Percentiles rank a stretch among this genome's conserved stretches.
Conservation (phyloP, 2,113 vertebrate species). For the Ceratotherium simum region DNA sequence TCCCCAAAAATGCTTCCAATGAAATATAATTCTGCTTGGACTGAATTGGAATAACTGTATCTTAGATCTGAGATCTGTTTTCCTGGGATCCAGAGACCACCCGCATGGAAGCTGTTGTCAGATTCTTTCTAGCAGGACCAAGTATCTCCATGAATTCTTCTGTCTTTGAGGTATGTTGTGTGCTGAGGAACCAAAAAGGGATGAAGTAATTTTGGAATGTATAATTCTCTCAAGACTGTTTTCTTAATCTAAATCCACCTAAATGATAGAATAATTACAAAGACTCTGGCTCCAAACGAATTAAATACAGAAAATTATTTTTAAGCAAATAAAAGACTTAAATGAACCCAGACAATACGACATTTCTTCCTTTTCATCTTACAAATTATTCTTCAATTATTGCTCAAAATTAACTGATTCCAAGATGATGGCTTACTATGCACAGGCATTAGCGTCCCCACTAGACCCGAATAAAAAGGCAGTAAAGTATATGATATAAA, state of each 20-base stretch:
- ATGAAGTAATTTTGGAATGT: constrained; percentile 38
- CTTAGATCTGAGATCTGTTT: background rate
- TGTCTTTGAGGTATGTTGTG: background rate
- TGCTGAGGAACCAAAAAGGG: background rate
- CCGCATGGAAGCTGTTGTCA: background rate
- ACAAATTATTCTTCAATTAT: constrained; percentile 16
- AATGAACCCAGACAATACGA: background rate
- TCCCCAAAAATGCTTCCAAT: background rate
- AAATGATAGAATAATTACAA: constrained; percentile 31
- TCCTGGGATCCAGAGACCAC: background rate
- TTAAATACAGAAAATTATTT: background rate
- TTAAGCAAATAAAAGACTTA: constrained; percentile 20
- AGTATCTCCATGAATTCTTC: background rate
- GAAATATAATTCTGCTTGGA: background rate
- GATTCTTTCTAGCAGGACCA: constrained; percentile 12
- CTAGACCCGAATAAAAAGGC: background rate
- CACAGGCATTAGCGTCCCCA: background rate
- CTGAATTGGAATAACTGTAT: background rate
- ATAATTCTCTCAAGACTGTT: background rate
- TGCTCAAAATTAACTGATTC: constrained; percentile 8
- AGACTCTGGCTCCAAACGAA: background rate
- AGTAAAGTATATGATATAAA: background rate
- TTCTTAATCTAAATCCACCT: constrained; percentile 30
- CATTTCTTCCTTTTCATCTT: background rate
- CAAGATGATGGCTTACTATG: background rate